Percentiles rank a stretch among this genome's conserved stretches.
Conservation (phyloP, 2,113 vertebrate species). For the Monarcha castaneiventris region DNA sequence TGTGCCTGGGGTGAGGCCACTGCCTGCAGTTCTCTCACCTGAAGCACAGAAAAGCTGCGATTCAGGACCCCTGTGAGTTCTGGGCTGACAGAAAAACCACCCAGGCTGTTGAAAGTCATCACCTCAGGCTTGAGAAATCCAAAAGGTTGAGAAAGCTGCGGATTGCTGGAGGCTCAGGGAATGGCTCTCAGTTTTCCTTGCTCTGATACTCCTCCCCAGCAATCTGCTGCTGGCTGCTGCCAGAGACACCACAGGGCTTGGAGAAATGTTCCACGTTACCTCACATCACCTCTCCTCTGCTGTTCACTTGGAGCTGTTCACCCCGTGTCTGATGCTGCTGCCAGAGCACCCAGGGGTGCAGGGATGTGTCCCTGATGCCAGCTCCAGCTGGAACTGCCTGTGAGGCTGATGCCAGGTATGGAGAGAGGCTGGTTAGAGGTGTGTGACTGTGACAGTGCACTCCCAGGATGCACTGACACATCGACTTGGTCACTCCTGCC, state of each 20-base stretch:
- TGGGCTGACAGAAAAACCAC: not conserved
- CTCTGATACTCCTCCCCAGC: not conserved
- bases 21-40: not conserved
- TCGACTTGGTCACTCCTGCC: not conserved
- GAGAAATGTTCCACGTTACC: not conserved
- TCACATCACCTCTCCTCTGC: not conserved
- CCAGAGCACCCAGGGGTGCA: not conserved
- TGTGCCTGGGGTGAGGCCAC: not conserved
- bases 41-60: not conserved
- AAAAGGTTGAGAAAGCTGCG: not conserved
- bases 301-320: not conserved
- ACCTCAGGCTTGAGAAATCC: not conserved
- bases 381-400: not conserved
- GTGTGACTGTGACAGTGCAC: not conserved
- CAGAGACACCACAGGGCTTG: not conserved
- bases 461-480: rapidly evolving
- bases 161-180: not conserved
- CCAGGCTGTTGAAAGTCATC: not conserved
- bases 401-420: not conserved
- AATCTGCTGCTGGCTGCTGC: not conserved
- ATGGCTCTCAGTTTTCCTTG: not conserved
- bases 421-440: not conserved
- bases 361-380: not conserved
- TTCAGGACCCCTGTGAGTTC: not conserved
- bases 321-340: rapidly evolving